phyloP scores from a whole-genome alignment of 2,113 vertebrate genomes.

The Trichomycterus rosablanca region DNA sequence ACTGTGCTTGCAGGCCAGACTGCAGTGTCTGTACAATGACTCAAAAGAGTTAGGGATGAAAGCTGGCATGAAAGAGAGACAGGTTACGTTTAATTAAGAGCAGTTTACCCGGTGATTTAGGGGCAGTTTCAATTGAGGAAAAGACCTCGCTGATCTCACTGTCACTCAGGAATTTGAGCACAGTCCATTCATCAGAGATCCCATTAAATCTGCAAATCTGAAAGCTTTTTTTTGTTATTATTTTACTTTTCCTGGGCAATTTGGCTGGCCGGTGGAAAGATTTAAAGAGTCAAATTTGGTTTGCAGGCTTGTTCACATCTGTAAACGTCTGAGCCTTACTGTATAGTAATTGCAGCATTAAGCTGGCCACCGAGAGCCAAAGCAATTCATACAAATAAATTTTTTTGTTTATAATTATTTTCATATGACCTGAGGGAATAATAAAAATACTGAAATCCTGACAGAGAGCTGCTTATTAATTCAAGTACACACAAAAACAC shows the following conservation, averaged over 20 bases:
- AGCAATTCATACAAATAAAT: conserved; percentile 49
- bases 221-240: conserved; percentile 38
- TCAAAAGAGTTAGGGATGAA: conserved; percentile 13
- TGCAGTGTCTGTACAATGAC: conserved; percentile 18
- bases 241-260: conserved; percentile 23
- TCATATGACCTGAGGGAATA: conserved; percentile 45
- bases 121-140: conserved; percentile 16
- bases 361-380: conserved; percentile 40
- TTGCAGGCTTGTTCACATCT: conserved; percentile 44
- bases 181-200: conserved; percentile 39
- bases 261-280: conserved; percentile 38
- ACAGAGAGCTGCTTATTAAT: conserved; percentile 39
- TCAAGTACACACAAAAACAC: conserved; percentile 17
- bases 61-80: conserved; percentile 31
- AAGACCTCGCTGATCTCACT: conserved; percentile 31
- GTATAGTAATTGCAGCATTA: conserved; percentile 51
- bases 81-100: conserved; percentile 42
- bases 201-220: conserved; percentile 46
- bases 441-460: conserved; percentile 38
- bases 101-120: conserved; percentile 37
- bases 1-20: not conserved
- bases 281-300: conserved; percentile 35
- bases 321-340: conserved; percentile 36
- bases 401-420: conserved; percentile 54
- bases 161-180: conserved; percentile 36